These are phyloP conservation scores for Lycaon pictus DNA, from an alignment of 2,113 vertebrate genomes.

Conservation along the genomic window DNA sequence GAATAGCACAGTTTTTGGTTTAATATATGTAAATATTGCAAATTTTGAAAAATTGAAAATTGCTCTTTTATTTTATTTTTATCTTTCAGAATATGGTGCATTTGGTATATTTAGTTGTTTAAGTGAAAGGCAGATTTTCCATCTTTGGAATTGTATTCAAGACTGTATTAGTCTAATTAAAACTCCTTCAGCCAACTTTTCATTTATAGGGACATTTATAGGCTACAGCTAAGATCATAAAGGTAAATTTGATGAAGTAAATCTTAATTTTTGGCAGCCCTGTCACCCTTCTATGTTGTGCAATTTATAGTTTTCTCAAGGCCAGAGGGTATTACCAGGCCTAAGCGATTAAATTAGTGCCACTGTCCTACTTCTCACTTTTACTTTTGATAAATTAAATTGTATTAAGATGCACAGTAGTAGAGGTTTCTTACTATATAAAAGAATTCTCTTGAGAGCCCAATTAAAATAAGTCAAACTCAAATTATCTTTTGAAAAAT, in stretches of 20 bases:
- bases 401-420: background rate
- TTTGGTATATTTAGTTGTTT: background rate
- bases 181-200: background rate
- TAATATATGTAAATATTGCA: background rate
- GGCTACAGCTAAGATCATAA: background rate
- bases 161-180: background rate
- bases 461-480: background rate
- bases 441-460: background rate
- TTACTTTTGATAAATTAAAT: background rate
- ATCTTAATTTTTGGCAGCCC: background rate
- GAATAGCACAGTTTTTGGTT: background rate
- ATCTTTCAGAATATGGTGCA: background rate
- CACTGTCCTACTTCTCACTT: background rate
- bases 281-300: background rate
- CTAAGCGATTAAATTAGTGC: background rate
- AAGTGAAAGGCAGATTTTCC: background rate
- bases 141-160: background rate
- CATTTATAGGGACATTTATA: background rate
- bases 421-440: background rate
- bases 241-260: background rate
- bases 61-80: background rate
- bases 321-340: background rate
- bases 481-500: slow-evolving; percentile 33
- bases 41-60: background rate
- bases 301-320: background rate